Evolutionary conservation across 1,140 invertebrate genomes (phyloP).

Genomic region (Bradysia coprophila): DNA sequence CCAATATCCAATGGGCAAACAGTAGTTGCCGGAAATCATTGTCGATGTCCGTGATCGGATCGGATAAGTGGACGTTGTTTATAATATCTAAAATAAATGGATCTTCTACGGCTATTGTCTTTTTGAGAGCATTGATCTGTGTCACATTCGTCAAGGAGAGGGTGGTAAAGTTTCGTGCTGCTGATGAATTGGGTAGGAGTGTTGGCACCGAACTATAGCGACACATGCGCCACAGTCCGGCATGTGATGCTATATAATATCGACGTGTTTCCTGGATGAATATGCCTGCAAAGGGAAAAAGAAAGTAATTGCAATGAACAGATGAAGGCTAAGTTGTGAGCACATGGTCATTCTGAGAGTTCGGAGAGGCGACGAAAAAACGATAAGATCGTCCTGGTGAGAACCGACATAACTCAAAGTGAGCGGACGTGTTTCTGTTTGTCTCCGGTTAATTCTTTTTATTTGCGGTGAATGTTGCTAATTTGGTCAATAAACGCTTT

Average conservation of each 20-base stretch:
- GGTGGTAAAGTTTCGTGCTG: slow-evolving; percentile 19
- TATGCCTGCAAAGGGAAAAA: slow-evolving; percentile 27
- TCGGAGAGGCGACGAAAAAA: too few relatives aligned
- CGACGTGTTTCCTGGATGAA: slow-evolving; percentile 29
- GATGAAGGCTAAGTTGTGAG: slow-evolving; percentile 3
- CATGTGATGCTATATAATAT: slow-evolving; percentile 39
- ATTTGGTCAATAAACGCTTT: too few relatives aligned
- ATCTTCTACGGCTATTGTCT: slow-evolving; percentile 11
- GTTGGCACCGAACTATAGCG: slow-evolving; percentile 19
- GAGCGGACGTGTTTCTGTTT: too few relatives aligned
- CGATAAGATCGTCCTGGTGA: too few relatives aligned
- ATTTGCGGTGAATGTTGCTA: too few relatives aligned
- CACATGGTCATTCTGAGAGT: too few relatives aligned
- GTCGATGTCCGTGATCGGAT: slow-evolving; percentile 13
- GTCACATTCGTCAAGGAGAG: slow-evolving; percentile 14
- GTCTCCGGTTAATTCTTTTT: too few relatives aligned
- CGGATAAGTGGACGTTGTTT: slow-evolving; percentile 8
- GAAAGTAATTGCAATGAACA: neutral
- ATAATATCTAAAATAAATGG: slow-evolving; percentile 13
- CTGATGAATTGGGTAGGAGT: slow-evolving; percentile 12
- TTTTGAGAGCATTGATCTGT: slow-evolving; percentile 13
- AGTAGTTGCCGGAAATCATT: slow-evolving; percentile 19
- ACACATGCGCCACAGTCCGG: slow-evolving; percentile 52
- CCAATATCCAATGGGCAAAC: slow-evolving; percentile 20
- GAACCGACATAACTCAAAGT: too few relatives aligned